phyloP scores from a whole-genome alignment of 2,797 vertebrate genomes.

The Serranus cabrilla region DNA sequence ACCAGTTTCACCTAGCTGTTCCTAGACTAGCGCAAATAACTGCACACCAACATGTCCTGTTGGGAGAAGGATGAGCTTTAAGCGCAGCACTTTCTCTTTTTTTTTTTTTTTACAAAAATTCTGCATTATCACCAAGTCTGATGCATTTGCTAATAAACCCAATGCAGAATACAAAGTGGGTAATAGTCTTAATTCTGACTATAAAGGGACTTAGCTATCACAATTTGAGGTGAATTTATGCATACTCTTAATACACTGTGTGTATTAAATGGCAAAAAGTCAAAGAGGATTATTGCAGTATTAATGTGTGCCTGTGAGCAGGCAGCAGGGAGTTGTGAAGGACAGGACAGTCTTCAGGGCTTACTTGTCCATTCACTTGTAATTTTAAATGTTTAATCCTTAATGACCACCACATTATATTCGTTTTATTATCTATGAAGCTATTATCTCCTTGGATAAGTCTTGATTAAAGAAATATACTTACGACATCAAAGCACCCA shows the following conservation, averaged over 20 bases:
- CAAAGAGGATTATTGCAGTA: slow-evolving; percentile 60
- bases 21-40: not conserved
- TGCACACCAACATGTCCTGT: not conserved
- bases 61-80: slow-evolving; percentile 13
- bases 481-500: slow-evolving; percentile 56
- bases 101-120: not conserved
- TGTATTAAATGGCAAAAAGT: slow-evolving; percentile 64
- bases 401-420: slow-evolving; percentile 70
- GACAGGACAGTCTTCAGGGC: slow-evolving; percentile 67
- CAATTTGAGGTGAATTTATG: slow-evolving; percentile 52
- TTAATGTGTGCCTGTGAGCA: slow-evolving; percentile 63
- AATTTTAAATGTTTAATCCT: slow-evolving; percentile 74
- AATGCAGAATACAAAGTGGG: slow-evolving; percentile 24
- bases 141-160: slow-evolving; percentile 37
- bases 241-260: slow-evolving; percentile 35
- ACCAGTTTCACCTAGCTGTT: slow-evolving; percentile 2
- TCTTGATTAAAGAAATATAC: slow-evolving; percentile 75
- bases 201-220: slow-evolving; percentile 45
- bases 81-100: not conserved
- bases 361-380: slow-evolving; percentile 68
- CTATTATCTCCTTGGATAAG: slow-evolving; percentile 63
- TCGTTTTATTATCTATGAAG: slow-evolving; percentile 68
- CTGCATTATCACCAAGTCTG: slow-evolving; percentile 2
- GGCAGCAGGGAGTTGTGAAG: slow-evolving; percentile 61
- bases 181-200: slow-evolving; percentile 45